Evolutionary conservation across 2,888 invertebrate species (phyloP), one percentile per base, ranked within the genome.

Genomic region (Bugulina stolonifera): DNA sequence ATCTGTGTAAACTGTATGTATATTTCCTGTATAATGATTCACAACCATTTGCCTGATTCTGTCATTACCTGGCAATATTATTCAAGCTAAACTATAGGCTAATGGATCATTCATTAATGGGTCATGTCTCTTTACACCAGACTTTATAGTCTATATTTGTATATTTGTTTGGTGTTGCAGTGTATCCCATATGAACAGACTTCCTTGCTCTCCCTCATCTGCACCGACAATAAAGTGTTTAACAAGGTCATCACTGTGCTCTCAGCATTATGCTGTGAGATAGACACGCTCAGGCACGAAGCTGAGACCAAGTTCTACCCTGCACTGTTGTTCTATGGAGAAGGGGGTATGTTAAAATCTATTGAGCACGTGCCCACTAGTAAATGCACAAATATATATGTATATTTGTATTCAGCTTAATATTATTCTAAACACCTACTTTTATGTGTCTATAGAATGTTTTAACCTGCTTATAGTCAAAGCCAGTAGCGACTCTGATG

Each of bases 161-260:
- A 27, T 29, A 32, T 29, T 18, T 29, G 14, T 64, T 64, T 64
- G 25, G 27, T 3, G 54, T 73, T 77, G 1, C 76, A 86, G 80
- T 86, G 86, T 74, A 81, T 85, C 72, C 87, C 89, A 0, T 86
- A 84, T 76, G 92, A 93, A 84, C 87, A 89, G 76, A 86, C 89
- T 22, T 86, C 88, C 1, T 82, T 92, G 43, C 85, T 90, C 43
- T 89, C 91, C 76, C 83, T 94, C 74, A 89, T 92, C 18, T 89
- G 91, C 76, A 92, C 92, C 32, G 93, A 94, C 83, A 93, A 93
- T 81, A 91, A 90, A 80, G 86, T 90, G 70, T 87, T 94, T 64
- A 86, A 86, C 78, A 86, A 86, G 77, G 81, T 93, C 69, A 86
- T 95, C 10, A 89, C 91, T 57, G 91, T 92, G 0, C 88, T 95